A percentile compares a stretch with the other conserved stretches of the same genome.
phyloP scores from a whole-genome alignment of 2,797 vertebrate species.

The Scolopax bukidnonensis region DNA sequence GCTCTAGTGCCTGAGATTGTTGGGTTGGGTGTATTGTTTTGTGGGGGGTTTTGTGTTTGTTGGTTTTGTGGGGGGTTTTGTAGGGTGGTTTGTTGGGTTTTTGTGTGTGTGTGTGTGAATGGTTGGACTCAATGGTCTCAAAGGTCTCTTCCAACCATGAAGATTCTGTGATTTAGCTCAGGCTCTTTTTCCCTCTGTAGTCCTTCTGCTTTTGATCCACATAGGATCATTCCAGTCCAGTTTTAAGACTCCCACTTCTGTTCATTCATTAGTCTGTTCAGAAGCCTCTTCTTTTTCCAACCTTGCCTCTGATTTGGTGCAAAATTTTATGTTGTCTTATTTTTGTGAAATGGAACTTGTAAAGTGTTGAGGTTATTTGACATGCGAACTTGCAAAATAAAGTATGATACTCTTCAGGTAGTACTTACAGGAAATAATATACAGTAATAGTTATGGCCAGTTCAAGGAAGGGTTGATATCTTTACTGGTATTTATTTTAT shows the following conservation, averaged over 20 bases:
- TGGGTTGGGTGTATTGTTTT: too few relatives aligned
- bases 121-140: too few relatives aligned
- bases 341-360: not conserved
- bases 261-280: not conserved
- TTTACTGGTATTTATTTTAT: constrained; percentile 9
- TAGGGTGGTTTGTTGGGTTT: too few relatives aligned
- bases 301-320: not conserved
- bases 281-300: not conserved
- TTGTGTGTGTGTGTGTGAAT: too few relatives aligned
- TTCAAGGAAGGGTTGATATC: not conserved
- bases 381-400: not conserved
- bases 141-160: too few relatives aligned
- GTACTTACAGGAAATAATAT: not conserved
- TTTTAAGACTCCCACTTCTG: not conserved
- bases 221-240: not conserved
- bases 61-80: too few relatives aligned
- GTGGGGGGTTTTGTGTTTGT: too few relatives aligned
- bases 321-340: not conserved
- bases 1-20: too few relatives aligned
- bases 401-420: not conserved
- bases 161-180: not conserved
- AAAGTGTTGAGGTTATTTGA: not conserved
- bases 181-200: not conserved
- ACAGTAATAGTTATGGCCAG: not conserved
- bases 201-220: not conserved